Conservation (phyloP, 2,888 invertebrate species). For the Malacosoma neustria region DNA sequence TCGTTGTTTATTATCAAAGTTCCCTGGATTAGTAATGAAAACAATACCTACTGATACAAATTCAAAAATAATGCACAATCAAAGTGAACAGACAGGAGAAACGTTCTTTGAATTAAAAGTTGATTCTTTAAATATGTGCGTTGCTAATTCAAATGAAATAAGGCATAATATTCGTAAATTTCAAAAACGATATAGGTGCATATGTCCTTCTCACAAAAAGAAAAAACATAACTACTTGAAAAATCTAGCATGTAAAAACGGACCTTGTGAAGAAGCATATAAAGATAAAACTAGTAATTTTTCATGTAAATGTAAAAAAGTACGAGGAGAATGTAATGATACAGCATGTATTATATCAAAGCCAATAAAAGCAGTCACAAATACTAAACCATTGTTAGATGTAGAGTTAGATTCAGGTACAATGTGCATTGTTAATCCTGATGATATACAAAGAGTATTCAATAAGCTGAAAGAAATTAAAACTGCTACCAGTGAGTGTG, state of each 20-base stretch:
- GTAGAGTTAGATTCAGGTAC: conserved; percentile 25
- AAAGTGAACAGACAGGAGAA: conserved; percentile 13
- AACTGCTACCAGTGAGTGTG: conserved; percentile 8
- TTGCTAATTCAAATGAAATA: conserved; percentile 22
- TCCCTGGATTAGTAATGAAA: background rate
- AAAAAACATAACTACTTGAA: conserved; percentile 6
- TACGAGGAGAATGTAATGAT: conserved; percentile 21
- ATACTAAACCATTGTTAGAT: conserved; percentile 16
- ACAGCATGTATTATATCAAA: conserved; percentile 14
- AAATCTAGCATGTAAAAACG: conserved; percentile 15
- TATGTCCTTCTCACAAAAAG: conserved; percentile 14
- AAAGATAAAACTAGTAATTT: conserved; percentile 20
- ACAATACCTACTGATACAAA: background rate
- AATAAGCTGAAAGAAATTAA: conserved; percentile 8
- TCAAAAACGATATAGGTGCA: conserved; percentile 15
- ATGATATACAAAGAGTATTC: conserved; percentile 24
- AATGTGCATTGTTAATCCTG: conserved; percentile 30
- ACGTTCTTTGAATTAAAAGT: conserved; percentile 24
- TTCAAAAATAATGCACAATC: background rate
- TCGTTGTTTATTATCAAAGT: background rate
- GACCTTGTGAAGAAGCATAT: conserved; percentile 17
- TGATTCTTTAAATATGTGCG: conserved; percentile 18
- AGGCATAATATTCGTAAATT: conserved; percentile 20
- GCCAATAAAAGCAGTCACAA: conserved; percentile 1
- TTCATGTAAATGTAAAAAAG: conserved; percentile 19